These are phyloP conservation scores for Coenonympha arcania DNA, from an alignment of 2,888 invertebrate genomes.

Conservation along the genomic window DNA sequence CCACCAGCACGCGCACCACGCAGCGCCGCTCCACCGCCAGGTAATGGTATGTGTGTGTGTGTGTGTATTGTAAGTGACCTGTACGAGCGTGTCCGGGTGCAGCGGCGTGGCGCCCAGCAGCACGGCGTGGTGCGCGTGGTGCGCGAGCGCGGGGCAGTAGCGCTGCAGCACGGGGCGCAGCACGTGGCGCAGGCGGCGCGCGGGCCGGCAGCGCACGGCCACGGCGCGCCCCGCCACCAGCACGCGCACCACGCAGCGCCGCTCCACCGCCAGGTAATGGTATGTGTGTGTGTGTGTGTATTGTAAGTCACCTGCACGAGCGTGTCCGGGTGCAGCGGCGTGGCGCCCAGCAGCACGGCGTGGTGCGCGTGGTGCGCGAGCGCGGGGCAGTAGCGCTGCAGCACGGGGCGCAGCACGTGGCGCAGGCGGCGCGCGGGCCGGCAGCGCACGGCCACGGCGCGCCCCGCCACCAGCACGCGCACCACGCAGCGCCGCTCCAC, in stretches of 20 bases:
- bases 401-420: constrained; percentile 87
- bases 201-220: constrained; percentile 88
- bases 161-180: constrained; percentile 80
- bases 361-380: constrained; percentile 5
- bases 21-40: constrained; percentile 89
- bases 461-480: constrained; percentile 87
- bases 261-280: constrained; percentile 90
- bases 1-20: constrained; percentile 87
- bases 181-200: constrained; percentile 86
- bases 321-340: constrained; percentile 43
- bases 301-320: constrained; percentile 36
- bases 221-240: constrained; percentile 88
- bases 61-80: constrained; percentile 25
- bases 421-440: constrained; percentile 84
- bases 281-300: too few relatives aligned
- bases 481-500: constrained; percentile 90
- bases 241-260: constrained; percentile 86
- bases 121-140: constrained; percentile 29
- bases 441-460: constrained; percentile 90
- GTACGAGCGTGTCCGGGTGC: constrained; percentile 46
- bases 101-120: constrained; percentile 34
- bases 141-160: constrained; percentile 39
- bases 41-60: too few relatives aligned
- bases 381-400: constrained; percentile 57
- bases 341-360: constrained; percentile 33